Percentiles rank a stretch among this genome's conserved stretches.
phyloP scores from a whole-genome alignment of 2,797 vertebrate genomes.

The Sebastolobus altivelis region DNA sequence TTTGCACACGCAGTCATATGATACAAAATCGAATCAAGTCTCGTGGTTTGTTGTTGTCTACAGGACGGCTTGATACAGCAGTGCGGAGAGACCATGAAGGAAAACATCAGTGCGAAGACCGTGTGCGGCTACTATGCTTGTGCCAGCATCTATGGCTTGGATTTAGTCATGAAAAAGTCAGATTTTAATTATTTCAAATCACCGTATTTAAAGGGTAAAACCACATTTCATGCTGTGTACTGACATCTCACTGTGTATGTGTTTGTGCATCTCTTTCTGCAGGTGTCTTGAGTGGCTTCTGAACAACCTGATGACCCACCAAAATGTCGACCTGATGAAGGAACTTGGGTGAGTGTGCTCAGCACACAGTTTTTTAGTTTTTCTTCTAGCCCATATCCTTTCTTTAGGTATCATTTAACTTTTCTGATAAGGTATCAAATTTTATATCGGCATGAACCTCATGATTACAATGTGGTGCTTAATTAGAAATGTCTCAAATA shows the following conservation, averaged over 20 bases:
- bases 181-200: conserved; percentile 36
- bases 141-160: conserved; percentile 93
- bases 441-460: background rate
- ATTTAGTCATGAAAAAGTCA: conserved; percentile 97
- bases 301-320: conserved; percentile 98
- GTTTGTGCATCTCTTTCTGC: conserved; percentile 40
- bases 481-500: background rate
- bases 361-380: background rate
- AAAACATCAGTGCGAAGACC: conserved; percentile 94
- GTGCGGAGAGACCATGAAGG: conserved; percentile 99
- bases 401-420: background rate
- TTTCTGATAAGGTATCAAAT: background rate
- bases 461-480: background rate
- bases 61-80: conserved; percentile 98
- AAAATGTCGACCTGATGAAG: conserved; percentile 96
- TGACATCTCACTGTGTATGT: background rate
- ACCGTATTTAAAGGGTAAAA: background rate
- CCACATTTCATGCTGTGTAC: background rate
- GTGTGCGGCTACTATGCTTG: conserved; percentile 94
- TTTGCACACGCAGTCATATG: background rate
- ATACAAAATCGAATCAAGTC: background rate
- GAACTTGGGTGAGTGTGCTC: conserved; percentile 90
- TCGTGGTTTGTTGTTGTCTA: conserved; percentile 20
- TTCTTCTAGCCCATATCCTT: background rate
- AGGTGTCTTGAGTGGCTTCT: conserved; percentile 99